Conservation (phyloP, 2,113 vertebrate genomes). For the Sinocyclocheilus anophthalmus region DNA sequence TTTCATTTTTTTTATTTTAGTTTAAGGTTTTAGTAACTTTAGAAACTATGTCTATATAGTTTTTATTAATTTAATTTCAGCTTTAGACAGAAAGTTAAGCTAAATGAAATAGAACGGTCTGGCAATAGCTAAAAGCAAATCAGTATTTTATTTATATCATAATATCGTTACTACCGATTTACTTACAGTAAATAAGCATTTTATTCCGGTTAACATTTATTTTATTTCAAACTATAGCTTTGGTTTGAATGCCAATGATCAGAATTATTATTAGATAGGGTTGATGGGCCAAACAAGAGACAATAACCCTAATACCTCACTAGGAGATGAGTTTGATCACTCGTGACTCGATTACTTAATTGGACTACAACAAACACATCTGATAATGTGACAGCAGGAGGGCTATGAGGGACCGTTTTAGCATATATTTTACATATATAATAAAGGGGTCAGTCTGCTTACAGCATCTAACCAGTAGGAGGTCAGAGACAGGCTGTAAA, state of each 20-base stretch:
- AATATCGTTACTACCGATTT: neutral
- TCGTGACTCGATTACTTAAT: neutral
- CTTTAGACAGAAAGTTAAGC: neutral
- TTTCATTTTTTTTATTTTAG: too few species aligned
- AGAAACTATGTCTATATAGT: neutral
- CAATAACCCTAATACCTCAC: neutral
- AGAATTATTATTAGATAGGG: neutral
- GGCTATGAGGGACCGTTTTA: neutral
- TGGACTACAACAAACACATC: neutral
- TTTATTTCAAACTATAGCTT: neutral
- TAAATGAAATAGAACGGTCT: neutral
- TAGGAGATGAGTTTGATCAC: neutral
- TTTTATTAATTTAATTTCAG: neutral
- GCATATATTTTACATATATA: neutral
- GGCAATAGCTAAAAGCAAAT: neutral
- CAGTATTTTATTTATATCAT: neutral
- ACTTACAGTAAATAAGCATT: neutral
- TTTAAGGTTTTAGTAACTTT: neutral
- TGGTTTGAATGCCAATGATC: neutral
- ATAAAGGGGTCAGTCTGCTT: conserved; percentile 11
- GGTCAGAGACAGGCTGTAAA: conserved; percentile 2
- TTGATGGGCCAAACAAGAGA: neutral
- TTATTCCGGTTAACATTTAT: neutral
- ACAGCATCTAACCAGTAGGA: neutral
- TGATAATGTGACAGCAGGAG: neutral